A percentile compares a stretch with the other conserved stretches of the same genome.
Conservation (phyloP, 2,113 vertebrate species). For the Mesembrinibis cayennensis region DNA sequence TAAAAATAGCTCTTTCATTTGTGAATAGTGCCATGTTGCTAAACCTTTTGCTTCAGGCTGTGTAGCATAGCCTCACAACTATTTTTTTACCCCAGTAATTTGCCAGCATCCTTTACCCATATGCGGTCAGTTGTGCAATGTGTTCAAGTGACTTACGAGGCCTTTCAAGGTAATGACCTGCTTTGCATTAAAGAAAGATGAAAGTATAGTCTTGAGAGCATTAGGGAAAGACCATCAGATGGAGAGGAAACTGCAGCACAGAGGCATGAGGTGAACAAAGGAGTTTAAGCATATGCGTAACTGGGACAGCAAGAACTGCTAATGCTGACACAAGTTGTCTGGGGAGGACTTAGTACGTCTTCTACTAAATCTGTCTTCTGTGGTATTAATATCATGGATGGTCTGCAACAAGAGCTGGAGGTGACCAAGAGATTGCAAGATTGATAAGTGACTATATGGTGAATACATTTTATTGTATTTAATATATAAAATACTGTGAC, state of each 20-base stretch:
- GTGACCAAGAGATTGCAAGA: background rate
- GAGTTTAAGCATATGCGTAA: background rate
- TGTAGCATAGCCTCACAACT: background rate
- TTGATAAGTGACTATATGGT: background rate
- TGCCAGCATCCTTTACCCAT: background rate
- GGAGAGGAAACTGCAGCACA: background rate
- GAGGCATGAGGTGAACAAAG: background rate
- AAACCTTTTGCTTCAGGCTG: background rate
- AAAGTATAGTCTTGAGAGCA: background rate
- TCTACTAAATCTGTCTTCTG: background rate
- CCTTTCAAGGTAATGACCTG: background rate
- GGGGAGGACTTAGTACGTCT: background rate
- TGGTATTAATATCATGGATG: background rate
- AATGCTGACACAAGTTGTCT: background rate
- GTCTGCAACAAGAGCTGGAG: background rate
- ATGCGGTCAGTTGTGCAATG: background rate
- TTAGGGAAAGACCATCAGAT: background rate
- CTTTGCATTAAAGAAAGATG: background rate
- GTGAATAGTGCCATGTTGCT: background rate
- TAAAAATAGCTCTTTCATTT: background rate
- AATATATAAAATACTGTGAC: background rate
- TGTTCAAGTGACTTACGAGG: background rate
- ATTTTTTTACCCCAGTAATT: background rate
- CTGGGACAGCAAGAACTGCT: background rate
- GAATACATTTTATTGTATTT: background rate